Percentiles rank a stretch among this genome's conserved stretches.
Evolutionary conservation across 2,113 vertebrate species (phyloP).

Genomic region (Beaufortia kweichowensis): DNA sequence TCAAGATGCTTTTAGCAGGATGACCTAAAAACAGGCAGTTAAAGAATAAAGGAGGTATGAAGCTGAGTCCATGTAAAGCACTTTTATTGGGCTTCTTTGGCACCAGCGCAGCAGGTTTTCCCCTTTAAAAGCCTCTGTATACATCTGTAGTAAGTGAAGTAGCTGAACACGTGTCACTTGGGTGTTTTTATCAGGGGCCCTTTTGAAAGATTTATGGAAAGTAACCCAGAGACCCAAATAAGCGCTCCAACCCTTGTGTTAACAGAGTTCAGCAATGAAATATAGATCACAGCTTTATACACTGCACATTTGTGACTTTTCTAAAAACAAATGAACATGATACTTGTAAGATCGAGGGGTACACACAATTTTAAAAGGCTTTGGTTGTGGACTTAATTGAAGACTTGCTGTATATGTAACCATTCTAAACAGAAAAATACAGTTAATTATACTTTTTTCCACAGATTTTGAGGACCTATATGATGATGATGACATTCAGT

Average conservation of each 20-base stretch:
- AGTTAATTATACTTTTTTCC: slow-evolving; percentile 2
- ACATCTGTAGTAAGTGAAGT: slow-evolving; percentile 42
- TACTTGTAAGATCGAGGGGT: neutral
- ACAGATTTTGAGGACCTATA: slow-evolving; percentile 90
- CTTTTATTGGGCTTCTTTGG: slow-evolving; percentile 52
- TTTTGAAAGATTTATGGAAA: slow-evolving; percentile 10
- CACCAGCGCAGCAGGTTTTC: slow-evolving; percentile 57
- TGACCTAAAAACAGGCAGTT: slow-evolving; percentile 40
- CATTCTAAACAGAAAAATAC: no score
- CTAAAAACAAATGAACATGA: neutral
- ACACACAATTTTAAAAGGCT: neutral
- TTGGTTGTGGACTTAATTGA: neutral
- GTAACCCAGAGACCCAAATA: neutral
- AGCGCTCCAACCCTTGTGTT: neutral
- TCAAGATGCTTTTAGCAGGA: slow-evolving; percentile 28
- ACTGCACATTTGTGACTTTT: neutral
- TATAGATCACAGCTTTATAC: neutral
- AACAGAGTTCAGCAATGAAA: neutral
- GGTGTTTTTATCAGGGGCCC: slow-evolving; percentile 22
- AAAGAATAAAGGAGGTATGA: slow-evolving; percentile 45
- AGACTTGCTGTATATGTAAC: neutral
- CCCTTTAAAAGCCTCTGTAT: slow-evolving; percentile 46
- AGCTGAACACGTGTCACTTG: slow-evolving; percentile 52
- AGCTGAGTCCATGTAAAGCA: slow-evolving; percentile 45
- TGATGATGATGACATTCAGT: slow-evolving; percentile 89